phyloP scores from a whole-genome alignment of 2,113 vertebrate genomes.

The Lagenorhynchus albirostris region DNA sequence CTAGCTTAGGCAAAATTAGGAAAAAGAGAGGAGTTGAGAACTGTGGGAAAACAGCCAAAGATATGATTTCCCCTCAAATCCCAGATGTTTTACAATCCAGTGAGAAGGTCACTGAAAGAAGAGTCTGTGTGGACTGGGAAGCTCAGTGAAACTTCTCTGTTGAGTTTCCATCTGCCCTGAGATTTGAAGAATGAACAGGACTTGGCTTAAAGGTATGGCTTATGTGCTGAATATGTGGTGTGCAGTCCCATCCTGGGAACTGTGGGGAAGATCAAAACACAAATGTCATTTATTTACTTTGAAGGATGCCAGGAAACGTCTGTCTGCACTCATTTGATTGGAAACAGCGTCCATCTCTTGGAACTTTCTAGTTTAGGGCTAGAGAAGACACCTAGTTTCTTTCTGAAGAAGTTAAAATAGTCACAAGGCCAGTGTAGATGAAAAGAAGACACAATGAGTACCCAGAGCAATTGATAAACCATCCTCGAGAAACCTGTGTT shows the following conservation, averaged over 20 bases:
- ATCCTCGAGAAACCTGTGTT: not conserved
- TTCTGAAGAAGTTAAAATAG: not conserved
- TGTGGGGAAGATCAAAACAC: not conserved
- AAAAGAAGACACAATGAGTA: not conserved
- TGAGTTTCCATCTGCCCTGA: not conserved
- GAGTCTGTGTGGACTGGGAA: not conserved
- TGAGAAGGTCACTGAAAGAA: not conserved
- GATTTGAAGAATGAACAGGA: not conserved
- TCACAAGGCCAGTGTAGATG: not conserved
- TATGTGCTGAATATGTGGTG: not conserved
- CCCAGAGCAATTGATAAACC: not conserved
- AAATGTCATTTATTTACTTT: not conserved
- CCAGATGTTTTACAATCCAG: not conserved
- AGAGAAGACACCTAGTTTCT: not conserved
- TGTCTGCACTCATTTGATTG: not conserved
- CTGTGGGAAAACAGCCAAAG: not conserved
- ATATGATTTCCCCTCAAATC: fast-evolving
- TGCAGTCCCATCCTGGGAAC: not conserved
- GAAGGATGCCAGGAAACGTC: not conserved
- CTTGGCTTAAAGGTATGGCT: not conserved
- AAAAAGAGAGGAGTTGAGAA: not conserved
- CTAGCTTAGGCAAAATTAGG: not conserved
- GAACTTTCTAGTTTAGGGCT: not conserved
- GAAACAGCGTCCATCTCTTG: not conserved
- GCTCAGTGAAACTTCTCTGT: not conserved